phyloP scores from a whole-genome alignment of 2,797 vertebrate species.

The Propithecus deckenii region DNA sequence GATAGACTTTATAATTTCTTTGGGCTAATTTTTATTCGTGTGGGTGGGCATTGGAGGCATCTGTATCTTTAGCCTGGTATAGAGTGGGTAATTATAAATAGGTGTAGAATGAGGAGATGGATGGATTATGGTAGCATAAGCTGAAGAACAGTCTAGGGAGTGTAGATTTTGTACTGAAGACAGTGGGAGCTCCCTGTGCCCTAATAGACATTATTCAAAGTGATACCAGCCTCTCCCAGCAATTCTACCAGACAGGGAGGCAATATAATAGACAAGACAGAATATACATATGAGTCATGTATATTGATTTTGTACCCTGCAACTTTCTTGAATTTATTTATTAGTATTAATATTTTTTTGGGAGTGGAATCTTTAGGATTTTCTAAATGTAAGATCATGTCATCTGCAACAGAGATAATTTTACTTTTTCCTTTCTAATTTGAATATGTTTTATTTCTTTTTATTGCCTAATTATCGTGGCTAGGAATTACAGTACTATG shows the following conservation, averaged over 20 bases:
- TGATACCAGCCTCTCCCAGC: background rate
- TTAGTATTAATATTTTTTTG: background rate
- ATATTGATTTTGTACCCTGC: background rate
- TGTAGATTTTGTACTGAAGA: background rate
- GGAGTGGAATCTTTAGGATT: background rate
- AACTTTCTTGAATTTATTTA: background rate
- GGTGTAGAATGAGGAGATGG: background rate
- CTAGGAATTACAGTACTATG: background rate
- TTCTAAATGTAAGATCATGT: background rate
- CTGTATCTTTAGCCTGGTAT: background rate
- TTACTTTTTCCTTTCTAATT: background rate
- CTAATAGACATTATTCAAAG: background rate
- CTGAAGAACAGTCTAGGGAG: background rate
- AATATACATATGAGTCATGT: background rate
- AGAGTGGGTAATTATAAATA: background rate
- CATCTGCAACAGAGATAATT: background rate
- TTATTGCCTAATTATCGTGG: background rate
- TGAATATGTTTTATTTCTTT: background rate
- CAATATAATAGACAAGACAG: background rate
- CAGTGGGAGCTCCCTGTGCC: background rate
- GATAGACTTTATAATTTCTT: background rate
- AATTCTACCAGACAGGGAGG: background rate
- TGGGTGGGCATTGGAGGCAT: background rate
- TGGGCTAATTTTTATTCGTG: background rate
- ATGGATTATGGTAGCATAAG: background rate